Evolutionary conservation across 2,113 vertebrate species (phyloP), one percentile per base, ranked within the genome.

Genomic region (Dasyprocta punctata): DNA sequence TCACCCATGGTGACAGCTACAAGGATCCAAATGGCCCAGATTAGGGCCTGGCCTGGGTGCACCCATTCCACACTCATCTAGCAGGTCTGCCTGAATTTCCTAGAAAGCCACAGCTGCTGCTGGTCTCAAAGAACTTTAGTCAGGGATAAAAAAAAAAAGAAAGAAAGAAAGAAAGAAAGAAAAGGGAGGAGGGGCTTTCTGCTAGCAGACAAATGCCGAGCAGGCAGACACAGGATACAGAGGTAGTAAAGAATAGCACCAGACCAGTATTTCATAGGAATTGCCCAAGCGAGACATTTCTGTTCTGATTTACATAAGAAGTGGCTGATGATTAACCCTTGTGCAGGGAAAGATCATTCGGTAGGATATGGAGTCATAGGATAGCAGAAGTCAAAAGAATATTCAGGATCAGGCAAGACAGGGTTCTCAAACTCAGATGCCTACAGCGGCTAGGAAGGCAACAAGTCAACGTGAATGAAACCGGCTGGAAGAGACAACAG

Each of bases 301-400:
- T 95, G 96, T 97, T 97, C 96, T 96, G 61, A 96, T 96, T 95
- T 96, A 92, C 87, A 83, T 96, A 93, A 91, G 24, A 75, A 90
- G 80, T 41, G 54, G 89, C 92, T 97, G 94, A 97, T 89, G 94
- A 96, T 96, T 98, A 97, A 97, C 96, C 89, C 33, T 47, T 61
- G 54, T 77, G 1, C 47, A 56, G 36, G 24, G 47, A 67, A 90
- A 61, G 30, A 54, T n/a, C 47, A 71, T 49, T 38, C 61, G 63
- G 44, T n/a, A 60, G 87, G 54, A 75, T 81, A 36, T 63, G 30
- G 36, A 33, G 19, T 81, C 81, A 28, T 0, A 16, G 65, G 56
- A 56, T 52, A 9, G 44, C 11, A 54, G 56, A 75, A 24, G 7
- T 8, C 82, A 47, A 63, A 94, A 80, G 38, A 24, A 75, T 19